These are phyloP conservation scores for Turdus rufiventris DNA, from an alignment of 2,113 vertebrate genomes.

Conservation along the genomic window DNA sequence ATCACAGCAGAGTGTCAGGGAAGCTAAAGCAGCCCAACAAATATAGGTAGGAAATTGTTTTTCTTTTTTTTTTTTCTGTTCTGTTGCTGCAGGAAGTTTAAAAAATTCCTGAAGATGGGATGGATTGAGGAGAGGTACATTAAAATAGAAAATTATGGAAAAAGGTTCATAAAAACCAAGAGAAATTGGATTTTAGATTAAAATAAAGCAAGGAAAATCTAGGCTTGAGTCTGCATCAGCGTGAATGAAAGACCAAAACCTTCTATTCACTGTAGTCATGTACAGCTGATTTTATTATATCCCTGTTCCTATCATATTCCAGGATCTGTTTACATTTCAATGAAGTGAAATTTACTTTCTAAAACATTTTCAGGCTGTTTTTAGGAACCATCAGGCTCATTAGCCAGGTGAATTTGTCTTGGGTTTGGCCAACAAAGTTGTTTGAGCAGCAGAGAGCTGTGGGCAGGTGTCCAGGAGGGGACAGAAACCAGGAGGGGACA, in stretches of 20 bases:
- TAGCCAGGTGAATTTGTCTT: constrained; percentile 1
- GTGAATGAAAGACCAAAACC: neutral
- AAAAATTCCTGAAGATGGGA: neutral
- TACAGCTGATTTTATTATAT: neutral
- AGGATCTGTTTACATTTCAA: neutral
- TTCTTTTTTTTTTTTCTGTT: neutral
- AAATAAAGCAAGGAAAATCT: neutral
- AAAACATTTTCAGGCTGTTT: neutral
- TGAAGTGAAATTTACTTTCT: neutral
- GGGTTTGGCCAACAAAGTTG: constrained; percentile 1
- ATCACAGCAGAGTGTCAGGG: neutral
- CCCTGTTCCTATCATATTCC: neutral
- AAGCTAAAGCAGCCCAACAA: neutral
- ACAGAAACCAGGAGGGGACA: too few relatives aligned
- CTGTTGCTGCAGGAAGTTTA: neutral
- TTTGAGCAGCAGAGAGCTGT: neutral
- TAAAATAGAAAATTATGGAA: neutral
- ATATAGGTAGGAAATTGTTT: rapidly evolving
- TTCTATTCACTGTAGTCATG: neutral
- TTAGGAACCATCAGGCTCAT: neutral
- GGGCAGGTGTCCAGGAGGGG: constrained; percentile 33
- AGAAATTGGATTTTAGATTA: neutral
- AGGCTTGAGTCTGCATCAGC: neutral
- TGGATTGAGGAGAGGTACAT: neutral
- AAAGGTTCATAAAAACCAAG: neutral